These are phyloP conservation scores for Taphrorychus bicolor DNA, from an alignment of 2,888 invertebrate genomes.

Conservation along the genomic window DNA sequence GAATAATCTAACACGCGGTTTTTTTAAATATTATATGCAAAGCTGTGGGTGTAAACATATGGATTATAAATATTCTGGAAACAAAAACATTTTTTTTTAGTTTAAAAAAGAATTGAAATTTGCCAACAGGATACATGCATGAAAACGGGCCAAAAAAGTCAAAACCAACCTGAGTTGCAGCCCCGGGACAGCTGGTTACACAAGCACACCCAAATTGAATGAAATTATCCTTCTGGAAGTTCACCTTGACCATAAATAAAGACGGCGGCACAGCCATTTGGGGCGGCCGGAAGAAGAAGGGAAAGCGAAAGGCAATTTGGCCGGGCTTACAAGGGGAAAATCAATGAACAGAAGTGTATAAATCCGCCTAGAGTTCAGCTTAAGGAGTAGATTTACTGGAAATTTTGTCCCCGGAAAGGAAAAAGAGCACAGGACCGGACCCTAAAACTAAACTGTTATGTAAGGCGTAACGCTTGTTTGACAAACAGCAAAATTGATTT, in stretches of 20 bases:
- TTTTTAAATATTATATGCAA: not conserved
- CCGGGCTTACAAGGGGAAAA: conserved; percentile 55
- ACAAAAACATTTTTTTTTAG: not conserved
- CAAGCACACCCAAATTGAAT: conserved; percentile 42
- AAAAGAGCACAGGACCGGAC: conserved; percentile 24
- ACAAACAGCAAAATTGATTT: not conserved
- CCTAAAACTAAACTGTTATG: no score
- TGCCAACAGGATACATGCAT: no score
- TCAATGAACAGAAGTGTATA: conserved; percentile 56
- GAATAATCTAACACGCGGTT: conserved; percentile 34
- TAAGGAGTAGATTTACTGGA: conserved; percentile 55
- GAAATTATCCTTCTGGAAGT: conserved; percentile 41
- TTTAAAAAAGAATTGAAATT: no score
- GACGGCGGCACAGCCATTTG: conserved; percentile 12
- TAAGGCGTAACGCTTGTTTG: no score
- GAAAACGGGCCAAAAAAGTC: no score
- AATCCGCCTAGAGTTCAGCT: conserved; percentile 17
- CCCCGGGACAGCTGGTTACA: conserved; percentile 32
- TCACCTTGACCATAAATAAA: conserved; percentile 46
- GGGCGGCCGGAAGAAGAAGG: conserved; percentile 12
- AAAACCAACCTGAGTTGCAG: not conserved
- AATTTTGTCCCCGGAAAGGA: conserved; percentile 15
- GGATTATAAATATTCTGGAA: no score
- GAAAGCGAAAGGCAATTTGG: conserved; percentile 56
- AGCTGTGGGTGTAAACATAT: no score